Evolutionary conservation across 92 coral and sea anemone species (phyloP).

Genomic region (Anthopleura xanthogrammica): DNA sequence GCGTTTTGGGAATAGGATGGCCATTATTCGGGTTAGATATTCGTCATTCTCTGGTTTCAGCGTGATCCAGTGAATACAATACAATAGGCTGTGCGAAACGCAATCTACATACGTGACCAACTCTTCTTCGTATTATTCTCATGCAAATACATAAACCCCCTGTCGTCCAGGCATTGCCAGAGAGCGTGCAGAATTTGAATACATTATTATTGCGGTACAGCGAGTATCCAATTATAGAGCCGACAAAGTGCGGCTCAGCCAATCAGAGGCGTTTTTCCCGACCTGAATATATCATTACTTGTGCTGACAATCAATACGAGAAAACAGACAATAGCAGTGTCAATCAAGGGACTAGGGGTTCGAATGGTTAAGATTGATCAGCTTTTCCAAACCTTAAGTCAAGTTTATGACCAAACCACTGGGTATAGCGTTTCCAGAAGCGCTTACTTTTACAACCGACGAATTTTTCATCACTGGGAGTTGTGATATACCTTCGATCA

Average conservation of each 20-base stretch:
- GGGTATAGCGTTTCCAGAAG: conserved; percentile 7
- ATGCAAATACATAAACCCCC: conserved; percentile 28
- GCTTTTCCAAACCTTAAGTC: conserved; percentile 49
- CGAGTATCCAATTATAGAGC: conserved; percentile 30
- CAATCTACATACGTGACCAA: conserved; percentile 24
- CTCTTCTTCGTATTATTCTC: conserved; percentile 8
- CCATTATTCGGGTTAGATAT: background rate
- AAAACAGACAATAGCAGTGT: conserved; percentile 42
- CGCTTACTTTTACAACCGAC: background rate
- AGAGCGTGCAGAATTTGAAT: conserved; percentile 75
- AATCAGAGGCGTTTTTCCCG: conserved; percentile 19
- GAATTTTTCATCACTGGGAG: background rate
- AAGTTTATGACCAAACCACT: conserved; percentile 33
- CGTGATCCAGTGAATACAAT: conserved; percentile 23
- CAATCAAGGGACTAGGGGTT: conserved; percentile 42
- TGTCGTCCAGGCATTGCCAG: conserved; percentile 45
- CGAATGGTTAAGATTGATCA: conserved; percentile 33
- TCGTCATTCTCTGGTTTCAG: background rate
- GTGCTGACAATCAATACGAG: conserved; percentile 46
- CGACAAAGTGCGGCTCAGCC: conserved; percentile 15
- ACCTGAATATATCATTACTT: conserved; percentile 40
- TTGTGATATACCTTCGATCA: background rate
- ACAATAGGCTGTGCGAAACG: background rate
- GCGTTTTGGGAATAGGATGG: background rate
- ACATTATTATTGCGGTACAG: conserved; percentile 65